Percentiles rank a stretch among this genome's conserved stretches.
phyloP scores from a whole-genome alignment of 2,888 invertebrate species.

The Rhingia campestris region DNA sequence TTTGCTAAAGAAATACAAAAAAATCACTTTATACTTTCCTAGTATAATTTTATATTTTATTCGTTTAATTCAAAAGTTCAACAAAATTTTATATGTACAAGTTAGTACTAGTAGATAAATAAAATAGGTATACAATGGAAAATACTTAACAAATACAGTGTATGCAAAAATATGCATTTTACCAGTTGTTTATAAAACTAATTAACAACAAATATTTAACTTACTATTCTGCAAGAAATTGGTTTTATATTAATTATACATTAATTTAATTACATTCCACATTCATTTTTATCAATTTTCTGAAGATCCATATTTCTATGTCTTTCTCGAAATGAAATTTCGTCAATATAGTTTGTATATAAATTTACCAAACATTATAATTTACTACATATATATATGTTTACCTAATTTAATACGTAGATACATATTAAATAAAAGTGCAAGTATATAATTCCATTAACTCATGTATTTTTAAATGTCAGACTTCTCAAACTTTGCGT shows the following conservation, averaged over 20 bases:
- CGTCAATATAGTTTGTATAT: no score
- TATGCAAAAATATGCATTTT: conserved; percentile 17
- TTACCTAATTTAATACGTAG: no score
- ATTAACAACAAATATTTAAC: conserved; percentile 46
- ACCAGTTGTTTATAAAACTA: conserved; percentile 45
- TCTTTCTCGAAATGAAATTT: no score
- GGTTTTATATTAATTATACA: not conserved
- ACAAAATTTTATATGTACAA: conserved; percentile 48
- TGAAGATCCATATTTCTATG: no score
- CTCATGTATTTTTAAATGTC: not conserved
- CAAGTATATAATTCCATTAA: not conserved
- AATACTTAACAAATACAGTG: conserved; percentile 25
- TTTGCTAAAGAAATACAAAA: not conserved
- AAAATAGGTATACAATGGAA: conserved; percentile 37
- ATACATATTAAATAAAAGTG: no score
- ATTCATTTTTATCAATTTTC: not conserved
- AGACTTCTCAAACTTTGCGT: conserved; percentile 1
- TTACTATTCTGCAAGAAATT: conserved; percentile 20
- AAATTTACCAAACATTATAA: no score
- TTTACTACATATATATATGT: no score
- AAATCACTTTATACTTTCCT: not conserved
- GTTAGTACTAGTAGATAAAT: not conserved
- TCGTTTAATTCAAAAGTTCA: conserved; percentile 36
- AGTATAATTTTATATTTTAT: conserved; percentile 22
- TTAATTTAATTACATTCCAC: conserved; percentile 23